A percentile compares a stretch with the other conserved stretches of the same genome.
These are phyloP conservation scores for Leucophenga maculata DNA, from an alignment of 2,888 invertebrate genomes.

Conservation along the genomic window DNA sequence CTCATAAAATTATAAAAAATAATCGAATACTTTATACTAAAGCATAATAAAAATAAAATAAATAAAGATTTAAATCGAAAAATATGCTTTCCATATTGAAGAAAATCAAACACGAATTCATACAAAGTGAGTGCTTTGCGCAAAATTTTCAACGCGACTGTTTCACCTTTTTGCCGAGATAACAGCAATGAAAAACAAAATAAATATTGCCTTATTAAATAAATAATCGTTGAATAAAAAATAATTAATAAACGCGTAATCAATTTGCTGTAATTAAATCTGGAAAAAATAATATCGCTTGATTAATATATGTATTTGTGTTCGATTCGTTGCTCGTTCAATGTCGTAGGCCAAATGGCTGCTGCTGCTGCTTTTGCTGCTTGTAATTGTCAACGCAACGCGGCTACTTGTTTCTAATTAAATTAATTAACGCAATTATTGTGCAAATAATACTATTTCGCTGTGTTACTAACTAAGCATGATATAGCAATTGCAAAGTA, in stretches of 20 bases:
- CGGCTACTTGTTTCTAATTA: conserved; percentile 29
- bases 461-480: conserved; percentile 23
- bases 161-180: conserved; percentile 20
- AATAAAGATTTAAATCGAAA: conserved; percentile 1
- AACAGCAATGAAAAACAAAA: conserved; percentile 24
- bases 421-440: conserved; percentile 36
- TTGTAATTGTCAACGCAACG: neutral
- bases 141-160: conserved; percentile 44
- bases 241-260: conserved; percentile 17
- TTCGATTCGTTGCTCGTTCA: neutral
- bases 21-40: conserved; percentile 28
- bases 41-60: conserved; percentile 33
- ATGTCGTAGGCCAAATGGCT: conserved; percentile 14
- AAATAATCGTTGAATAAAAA: conserved; percentile 18
- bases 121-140: conserved; percentile 56
- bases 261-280: conserved; percentile 11
- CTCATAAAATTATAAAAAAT: conserved; percentile 29
- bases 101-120: conserved; percentile 59
- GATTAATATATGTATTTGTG: neutral
- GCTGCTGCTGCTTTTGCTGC: neutral
- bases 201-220: conserved; percentile 50
- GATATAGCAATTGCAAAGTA: conserved; percentile 39
- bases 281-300: neutral
- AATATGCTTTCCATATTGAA: conserved; percentile 48
- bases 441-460: conserved; percentile 37